Evolutionary conservation across 2,113 vertebrate genomes (phyloP).

Genomic region (Paralichthys olivaceus): DNA sequence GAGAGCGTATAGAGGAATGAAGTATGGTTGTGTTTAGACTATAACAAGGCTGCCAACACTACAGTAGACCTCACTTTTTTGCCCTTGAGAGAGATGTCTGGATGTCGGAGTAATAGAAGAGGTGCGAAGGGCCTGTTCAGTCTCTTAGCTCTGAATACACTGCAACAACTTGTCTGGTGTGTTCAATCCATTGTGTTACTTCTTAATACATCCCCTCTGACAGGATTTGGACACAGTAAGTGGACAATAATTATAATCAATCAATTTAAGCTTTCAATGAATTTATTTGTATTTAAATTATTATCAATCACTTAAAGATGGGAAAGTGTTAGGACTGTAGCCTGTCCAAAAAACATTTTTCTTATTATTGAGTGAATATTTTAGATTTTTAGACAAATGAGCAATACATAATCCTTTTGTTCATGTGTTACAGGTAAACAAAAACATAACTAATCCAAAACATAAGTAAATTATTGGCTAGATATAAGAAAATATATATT

Average conservation of each 20-base stretch:
- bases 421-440: not conserved
- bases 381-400: not conserved
- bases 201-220: not conserved
- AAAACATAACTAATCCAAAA: not conserved
- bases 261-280: too few relatives aligned
- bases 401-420: not conserved
- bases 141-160: not conserved
- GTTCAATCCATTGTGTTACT: not conserved
- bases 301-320: too few relatives aligned
- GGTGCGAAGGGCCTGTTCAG: not conserved
- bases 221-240: not conserved
- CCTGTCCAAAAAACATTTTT: too few relatives aligned
- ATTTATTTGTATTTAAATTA: too few relatives aligned
- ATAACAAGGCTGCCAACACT: constrained; percentile 13
- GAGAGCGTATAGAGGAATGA: constrained; percentile 21
- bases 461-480: too few relatives aligned
- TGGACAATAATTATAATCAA: too few relatives aligned
- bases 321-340: too few relatives aligned
- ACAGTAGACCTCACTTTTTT: constrained; percentile 5
- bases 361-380: not conserved
- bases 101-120: constrained; percentile 22
- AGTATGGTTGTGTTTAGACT: constrained; percentile 21
- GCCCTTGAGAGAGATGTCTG: constrained; percentile 42
- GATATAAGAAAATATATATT: too few relatives aligned
- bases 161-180: not conserved